These are phyloP conservation scores for Melanostoma scalare DNA, from an alignment of 2,888 invertebrate genomes.

Conservation along the genomic window DNA sequence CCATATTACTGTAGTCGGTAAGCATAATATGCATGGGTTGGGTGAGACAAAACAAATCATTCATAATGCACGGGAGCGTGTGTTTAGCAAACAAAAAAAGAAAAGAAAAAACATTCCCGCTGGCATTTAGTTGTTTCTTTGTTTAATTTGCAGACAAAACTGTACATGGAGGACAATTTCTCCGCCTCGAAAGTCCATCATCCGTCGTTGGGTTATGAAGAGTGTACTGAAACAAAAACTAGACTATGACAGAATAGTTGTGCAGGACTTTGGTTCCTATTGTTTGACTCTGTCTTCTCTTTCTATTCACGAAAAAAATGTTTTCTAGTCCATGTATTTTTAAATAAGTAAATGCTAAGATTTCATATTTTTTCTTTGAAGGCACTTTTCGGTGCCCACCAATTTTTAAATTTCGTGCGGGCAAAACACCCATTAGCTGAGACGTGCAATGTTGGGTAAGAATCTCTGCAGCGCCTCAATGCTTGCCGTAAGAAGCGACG, in stretches of 20 bases:
- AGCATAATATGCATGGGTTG: background rate
- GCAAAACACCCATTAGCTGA: no score
- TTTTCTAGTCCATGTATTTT: no score
- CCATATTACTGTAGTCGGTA: background rate
- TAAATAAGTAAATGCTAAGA: no score
- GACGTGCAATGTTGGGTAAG: no score
- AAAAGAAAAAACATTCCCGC: constrained; percentile 24
- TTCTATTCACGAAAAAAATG: no score
- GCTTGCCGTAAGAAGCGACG: no score
- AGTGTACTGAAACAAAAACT: constrained; percentile 36
- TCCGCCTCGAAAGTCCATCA: constrained; percentile 20
- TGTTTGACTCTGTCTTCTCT: no score
- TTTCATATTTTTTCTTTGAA: no score
- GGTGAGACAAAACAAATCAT: background rate
- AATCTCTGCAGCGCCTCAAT: no score
- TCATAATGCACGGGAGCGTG: background rate
- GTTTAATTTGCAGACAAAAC: constrained; percentile 57
- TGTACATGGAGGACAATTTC: constrained; percentile 39
- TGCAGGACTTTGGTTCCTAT: background rate
- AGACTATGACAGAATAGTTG: constrained; percentile 32
- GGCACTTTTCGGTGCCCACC: no score
- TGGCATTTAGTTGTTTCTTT: constrained; percentile 48
- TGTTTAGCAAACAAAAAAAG: background rate
- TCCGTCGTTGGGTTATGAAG: constrained; percentile 14
- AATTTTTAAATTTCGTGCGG: no score